phyloP scores from a whole-genome alignment of 37 sponge, comb jelly and placozoan genomes.

The Cladorhizidae sp. region DNA sequence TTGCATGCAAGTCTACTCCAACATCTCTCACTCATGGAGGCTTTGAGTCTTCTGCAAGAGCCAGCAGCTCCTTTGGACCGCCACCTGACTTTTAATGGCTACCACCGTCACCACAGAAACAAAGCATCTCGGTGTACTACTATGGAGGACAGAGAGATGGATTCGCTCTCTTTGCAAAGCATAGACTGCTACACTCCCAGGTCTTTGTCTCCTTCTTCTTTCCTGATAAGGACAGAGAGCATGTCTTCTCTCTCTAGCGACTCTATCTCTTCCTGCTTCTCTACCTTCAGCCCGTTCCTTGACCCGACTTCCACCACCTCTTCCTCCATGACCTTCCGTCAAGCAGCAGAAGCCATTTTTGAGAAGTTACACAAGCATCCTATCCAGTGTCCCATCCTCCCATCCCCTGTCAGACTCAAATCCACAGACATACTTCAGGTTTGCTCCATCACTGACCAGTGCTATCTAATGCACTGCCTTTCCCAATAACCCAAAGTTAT shows the following conservation, averaged over 20 bases:
- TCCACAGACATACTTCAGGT: neutral
- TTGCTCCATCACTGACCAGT: neutral
- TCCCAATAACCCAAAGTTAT: too few species aligned
- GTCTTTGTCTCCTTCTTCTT: neutral
- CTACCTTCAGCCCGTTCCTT: neutral
- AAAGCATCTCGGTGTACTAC: too few species aligned
- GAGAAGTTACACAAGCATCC: neutral
- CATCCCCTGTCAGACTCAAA: conserved; percentile 13
- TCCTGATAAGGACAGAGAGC: neutral
- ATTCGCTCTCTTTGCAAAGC: neutral
- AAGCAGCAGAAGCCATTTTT: neutral
- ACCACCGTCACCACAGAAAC: neutral
- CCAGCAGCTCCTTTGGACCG: neutral
- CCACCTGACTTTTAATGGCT: conserved; percentile 1
- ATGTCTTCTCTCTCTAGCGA: neutral
- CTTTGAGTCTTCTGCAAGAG: neutral
- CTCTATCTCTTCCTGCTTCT: conserved; percentile 32
- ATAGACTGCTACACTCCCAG: neutral
- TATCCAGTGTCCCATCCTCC: neutral
- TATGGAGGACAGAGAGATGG: neutral
- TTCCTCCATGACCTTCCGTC: too few species aligned
- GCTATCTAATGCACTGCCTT: too few species aligned
- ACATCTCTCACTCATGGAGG: neutral
- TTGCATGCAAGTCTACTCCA: too few species aligned
- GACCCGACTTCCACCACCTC: neutral